Evolutionary conservation across 2,113 vertebrate genomes (phyloP).

Genomic region (Ptyas mucosa): DNA sequence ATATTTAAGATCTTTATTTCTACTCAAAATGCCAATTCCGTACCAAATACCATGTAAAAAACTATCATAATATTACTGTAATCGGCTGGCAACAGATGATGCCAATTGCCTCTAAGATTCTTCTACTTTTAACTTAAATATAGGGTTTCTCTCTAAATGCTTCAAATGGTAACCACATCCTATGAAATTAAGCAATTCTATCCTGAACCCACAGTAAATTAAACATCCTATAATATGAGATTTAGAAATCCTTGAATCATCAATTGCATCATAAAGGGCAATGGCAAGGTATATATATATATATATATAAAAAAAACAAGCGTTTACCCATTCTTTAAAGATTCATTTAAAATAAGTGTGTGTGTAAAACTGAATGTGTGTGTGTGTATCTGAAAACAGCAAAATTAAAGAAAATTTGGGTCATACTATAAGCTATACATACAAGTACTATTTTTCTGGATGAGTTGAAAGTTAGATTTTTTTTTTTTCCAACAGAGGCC

Average conservation of each 20-base stretch:
- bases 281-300: neutral
- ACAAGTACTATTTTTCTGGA: neutral
- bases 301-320: neutral
- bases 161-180: constrained; percentile 17
- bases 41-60: constrained; percentile 18
- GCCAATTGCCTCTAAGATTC: neutral
- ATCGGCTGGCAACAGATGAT: neutral
- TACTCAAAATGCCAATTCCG: neutral
- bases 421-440: constrained; percentile 3
- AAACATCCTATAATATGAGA: neutral
- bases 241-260: constrained; percentile 9
- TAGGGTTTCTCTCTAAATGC: constrained; percentile 12
- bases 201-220: neutral
- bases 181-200: constrained; percentile 15
- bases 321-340: constrained; percentile 20
- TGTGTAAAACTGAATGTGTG: neutral
- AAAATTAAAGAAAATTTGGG: constrained; percentile 5
- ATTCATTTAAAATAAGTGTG: neutral
- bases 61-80: constrained; percentile 21
- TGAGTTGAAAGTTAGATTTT: neutral
- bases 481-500: neutral
- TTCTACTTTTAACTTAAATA: constrained; percentile 26
- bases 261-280: constrained; percentile 11
- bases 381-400: neutral
- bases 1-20: neutral